Conservation (phyloP, 2,113 vertebrate species). For the Rousettus leschenaultii region DNA sequence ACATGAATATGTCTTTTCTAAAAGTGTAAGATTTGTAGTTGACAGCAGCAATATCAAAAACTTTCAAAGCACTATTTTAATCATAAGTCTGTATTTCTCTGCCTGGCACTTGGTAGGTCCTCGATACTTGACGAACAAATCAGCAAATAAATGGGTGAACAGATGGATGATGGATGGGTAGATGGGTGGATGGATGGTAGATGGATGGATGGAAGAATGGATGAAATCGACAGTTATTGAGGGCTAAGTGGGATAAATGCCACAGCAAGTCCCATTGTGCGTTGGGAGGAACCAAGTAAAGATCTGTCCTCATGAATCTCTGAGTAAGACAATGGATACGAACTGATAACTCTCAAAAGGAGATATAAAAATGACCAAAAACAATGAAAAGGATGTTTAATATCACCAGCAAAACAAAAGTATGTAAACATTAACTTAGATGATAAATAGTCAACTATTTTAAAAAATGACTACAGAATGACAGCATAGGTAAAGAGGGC, state of each 20-base stretch:
- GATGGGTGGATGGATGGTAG: neutral
- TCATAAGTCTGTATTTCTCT: neutral
- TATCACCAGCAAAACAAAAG: neutral
- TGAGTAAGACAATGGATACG: neutral
- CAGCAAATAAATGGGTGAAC: neutral
- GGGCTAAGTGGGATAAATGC: neutral
- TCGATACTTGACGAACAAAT: neutral
- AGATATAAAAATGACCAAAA: constrained; percentile 10
- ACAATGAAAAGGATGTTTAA: neutral
- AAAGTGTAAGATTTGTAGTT: neutral
- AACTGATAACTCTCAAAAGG: neutral
- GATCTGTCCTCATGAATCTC: neutral
- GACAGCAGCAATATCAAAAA: neutral
- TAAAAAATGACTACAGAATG: neutral
- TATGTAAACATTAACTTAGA: neutral
- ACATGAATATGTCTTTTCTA: neutral
- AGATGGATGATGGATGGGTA: neutral
- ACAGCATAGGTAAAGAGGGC: neutral
- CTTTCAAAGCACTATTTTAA: neutral
- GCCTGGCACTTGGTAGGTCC: neutral
- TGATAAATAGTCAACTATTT: neutral
- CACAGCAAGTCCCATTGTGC: neutral
- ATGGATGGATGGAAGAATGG: neutral
- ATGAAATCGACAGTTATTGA: neutral
- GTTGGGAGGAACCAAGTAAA: neutral